Evolutionary conservation across 2,113 vertebrate genomes (phyloP).

Genomic region (Carassius carassius): DNA sequence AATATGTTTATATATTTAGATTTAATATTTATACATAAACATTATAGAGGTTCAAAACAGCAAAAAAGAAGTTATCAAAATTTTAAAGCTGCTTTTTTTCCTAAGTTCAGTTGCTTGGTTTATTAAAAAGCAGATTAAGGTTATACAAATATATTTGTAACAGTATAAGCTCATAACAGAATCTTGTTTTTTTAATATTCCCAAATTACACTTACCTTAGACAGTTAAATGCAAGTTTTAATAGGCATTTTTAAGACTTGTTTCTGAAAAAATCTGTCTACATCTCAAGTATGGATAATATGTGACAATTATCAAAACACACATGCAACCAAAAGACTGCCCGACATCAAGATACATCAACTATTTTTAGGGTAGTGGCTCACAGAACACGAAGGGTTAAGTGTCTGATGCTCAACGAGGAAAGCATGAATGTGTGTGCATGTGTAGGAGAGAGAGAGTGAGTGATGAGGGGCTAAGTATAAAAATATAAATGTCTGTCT

Average conservation of each 20-base stretch:
- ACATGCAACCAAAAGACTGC: not conserved
- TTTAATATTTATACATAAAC: no score
- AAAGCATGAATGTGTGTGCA: conserved; percentile 46
- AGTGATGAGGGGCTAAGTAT: conserved; percentile 32
- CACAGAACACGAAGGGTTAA: conserved; percentile 64
- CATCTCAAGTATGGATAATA: not conserved
- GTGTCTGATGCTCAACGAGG: conserved; percentile 58
- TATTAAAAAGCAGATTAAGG: no score
- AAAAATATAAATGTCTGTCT: conserved; percentile 66
- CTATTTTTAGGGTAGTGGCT: conserved; percentile 42
- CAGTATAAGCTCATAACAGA: no score
- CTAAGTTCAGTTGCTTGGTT: no score
- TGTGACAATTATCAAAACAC: not conserved
- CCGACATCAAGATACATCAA: not conserved
- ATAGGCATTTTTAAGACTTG: not conserved
- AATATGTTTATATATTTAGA: no score
- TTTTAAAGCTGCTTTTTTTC: no score
- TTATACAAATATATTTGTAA: no score
- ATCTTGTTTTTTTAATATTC: no score
- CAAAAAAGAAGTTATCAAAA: no score
- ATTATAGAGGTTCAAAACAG: no score
- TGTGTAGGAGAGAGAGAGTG: conserved; percentile 33
- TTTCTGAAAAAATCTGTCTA: not conserved
- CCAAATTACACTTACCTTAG: not conserved
- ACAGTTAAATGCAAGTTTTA: not conserved